These are phyloP conservation scores for Troides helena DNA, from an alignment of 2,888 invertebrate genomes.

Conservation along the genomic window DNA sequence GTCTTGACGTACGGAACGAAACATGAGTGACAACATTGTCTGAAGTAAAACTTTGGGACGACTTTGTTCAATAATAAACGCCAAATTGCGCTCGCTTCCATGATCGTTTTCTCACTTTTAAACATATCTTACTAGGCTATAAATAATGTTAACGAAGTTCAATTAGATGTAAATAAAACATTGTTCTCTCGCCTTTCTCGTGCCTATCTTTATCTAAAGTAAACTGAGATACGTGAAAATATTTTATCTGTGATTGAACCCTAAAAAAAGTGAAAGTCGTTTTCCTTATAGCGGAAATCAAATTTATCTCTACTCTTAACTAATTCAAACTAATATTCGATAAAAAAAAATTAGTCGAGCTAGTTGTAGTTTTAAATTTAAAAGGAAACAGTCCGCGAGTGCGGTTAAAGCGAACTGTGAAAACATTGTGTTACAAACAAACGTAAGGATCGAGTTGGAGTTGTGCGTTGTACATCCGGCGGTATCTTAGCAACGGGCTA, in stretches of 20 bases:
- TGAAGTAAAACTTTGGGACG: constrained; percentile 42
- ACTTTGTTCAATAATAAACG: constrained; percentile 48
- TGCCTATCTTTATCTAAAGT: constrained; percentile 70
- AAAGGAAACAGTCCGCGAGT: constrained; percentile 33
- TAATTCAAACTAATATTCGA: constrained; percentile 30
- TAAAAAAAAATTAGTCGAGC: constrained; percentile 44
- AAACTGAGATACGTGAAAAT: constrained; percentile 57
- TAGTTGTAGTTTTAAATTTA: constrained; percentile 49
- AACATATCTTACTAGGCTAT: constrained; percentile 68
- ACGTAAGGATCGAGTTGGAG: constrained; percentile 25
- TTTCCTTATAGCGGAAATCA: constrained; percentile 57
- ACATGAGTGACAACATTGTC: constrained; percentile 60
- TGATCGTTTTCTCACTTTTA: constrained; percentile 61
- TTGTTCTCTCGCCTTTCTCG: constrained; percentile 72
- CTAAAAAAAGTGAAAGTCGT: constrained; percentile 56
- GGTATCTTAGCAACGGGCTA: constrained; percentile 42
- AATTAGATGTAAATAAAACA: constrained; percentile 56
- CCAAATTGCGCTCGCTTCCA: constrained; percentile 80
- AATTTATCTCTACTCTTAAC: constrained; percentile 24
- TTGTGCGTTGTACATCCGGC: constrained; percentile 29
- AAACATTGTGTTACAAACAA: constrained; percentile 30
- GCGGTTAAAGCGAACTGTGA: constrained; percentile 32
- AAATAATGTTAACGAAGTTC: constrained; percentile 53
- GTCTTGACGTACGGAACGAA: constrained; percentile 74
- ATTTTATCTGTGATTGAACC: constrained; percentile 66